Evolutionary conservation across 2,797 vertebrate species (phyloP).

Genomic region (Botia almorhae): DNA sequence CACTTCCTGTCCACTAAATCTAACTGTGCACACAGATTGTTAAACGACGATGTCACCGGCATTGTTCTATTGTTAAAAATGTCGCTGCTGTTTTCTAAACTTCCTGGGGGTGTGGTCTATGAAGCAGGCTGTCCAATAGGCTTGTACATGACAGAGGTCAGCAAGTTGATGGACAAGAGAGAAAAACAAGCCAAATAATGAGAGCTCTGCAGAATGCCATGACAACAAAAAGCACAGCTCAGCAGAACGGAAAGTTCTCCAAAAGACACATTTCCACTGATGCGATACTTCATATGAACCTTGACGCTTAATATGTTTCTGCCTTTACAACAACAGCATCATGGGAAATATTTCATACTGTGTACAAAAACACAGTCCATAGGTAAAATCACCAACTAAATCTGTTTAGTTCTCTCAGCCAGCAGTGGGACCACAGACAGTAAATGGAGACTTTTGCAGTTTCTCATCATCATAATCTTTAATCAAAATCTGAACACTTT

Average conservation of each 20-base stretch:
- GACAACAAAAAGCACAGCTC: constrained; percentile 33
- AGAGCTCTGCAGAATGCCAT: constrained; percentile 31
- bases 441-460: not conserved
- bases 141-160: not conserved
- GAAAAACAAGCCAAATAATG: constrained; percentile 37
- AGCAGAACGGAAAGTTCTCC: constrained; percentile 36
- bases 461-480: not conserved
- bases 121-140: constrained; percentile 9
- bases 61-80: constrained; percentile 26
- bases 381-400: not conserved
- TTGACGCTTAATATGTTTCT: constrained; percentile 20
- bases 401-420: not conserved
- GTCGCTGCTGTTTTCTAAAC: constrained; percentile 23
- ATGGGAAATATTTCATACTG: not conserved
- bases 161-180: constrained; percentile 25
- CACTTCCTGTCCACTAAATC: constrained; percentile 26
- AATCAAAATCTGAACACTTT: not conserved
- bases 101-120: constrained; percentile 29
- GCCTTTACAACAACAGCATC: not conserved
- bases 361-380: not conserved
- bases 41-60: not conserved
- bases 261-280: constrained; percentile 7
- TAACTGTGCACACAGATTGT: constrained; percentile 10
- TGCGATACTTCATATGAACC: constrained; percentile 6
- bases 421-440: not conserved